Evolutionary conservation across 1,140 invertebrate genomes (phyloP).

Genomic region (Spodoptera frugiperda): DNA sequence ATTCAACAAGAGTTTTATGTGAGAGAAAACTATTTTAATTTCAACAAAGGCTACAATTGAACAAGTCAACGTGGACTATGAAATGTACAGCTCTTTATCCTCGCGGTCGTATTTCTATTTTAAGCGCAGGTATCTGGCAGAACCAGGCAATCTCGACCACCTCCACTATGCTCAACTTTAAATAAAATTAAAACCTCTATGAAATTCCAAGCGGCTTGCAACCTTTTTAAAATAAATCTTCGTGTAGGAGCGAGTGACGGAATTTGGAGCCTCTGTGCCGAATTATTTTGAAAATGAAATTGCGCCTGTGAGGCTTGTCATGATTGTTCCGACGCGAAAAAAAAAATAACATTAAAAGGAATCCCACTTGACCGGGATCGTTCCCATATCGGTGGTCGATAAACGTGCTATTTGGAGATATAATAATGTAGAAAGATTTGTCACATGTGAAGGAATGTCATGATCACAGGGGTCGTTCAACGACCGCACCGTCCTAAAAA

Average conservation of each 20-base stretch:
- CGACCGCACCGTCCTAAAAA: slow-evolving; percentile 63
- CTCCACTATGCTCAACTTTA: slow-evolving; percentile 52
- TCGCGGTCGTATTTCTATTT: slow-evolving; percentile 65
- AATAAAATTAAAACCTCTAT: slow-evolving; percentile 74
- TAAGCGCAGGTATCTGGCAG: slow-evolving; percentile 68
- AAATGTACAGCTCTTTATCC: slow-evolving; percentile 68
- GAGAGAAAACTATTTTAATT: slow-evolving; percentile 40
- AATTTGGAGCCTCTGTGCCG: slow-evolving; percentile 11
- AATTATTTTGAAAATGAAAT: slow-evolving; percentile 32
- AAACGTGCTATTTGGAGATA: slow-evolving; percentile 50
- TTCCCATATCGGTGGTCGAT: slow-evolving; percentile 29
- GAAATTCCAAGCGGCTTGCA: slow-evolving; percentile 59
- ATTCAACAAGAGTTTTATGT: slow-evolving; percentile 26
- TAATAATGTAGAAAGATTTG: slow-evolving; percentile 55
- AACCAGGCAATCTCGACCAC: slow-evolving; percentile 62
- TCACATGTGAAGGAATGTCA: slow-evolving; percentile 53
- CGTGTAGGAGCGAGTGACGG: slow-evolving; percentile 10
- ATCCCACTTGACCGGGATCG: slow-evolving; percentile 37
- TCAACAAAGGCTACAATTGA: slow-evolving; percentile 27
- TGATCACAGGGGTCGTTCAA: slow-evolving; percentile 56
- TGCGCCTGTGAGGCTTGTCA: not conserved
- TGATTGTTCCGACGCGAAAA: slow-evolving; percentile 24
- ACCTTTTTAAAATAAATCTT: slow-evolving; percentile 53
- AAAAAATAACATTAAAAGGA: slow-evolving; percentile 20
- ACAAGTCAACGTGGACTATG: slow-evolving; percentile 52